phyloP scores from a whole-genome alignment of 2,113 vertebrate genomes.

The Sturnus vulgaris region DNA sequence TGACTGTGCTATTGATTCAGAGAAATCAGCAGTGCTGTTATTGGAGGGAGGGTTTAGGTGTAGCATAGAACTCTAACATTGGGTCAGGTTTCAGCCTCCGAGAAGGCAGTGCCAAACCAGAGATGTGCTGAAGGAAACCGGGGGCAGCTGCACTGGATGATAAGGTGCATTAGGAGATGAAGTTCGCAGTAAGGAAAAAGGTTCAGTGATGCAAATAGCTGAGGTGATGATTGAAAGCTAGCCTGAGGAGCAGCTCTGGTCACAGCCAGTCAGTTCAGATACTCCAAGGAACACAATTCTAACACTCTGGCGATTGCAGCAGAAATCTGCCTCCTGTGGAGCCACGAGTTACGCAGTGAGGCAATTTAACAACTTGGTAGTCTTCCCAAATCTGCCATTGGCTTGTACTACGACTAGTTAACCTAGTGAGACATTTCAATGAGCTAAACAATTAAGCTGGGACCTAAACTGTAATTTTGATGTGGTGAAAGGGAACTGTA shows the following conservation, averaged over 20 bases:
- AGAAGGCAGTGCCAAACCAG: slow-evolving; percentile 6
- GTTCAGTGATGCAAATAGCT: neutral
- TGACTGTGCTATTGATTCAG: neutral
- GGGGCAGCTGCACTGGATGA: neutral
- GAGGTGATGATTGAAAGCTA: neutral
- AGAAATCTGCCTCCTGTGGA: neutral
- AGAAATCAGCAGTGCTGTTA: slow-evolving; percentile 55
- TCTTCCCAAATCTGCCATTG: neutral
- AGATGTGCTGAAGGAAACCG: neutral
- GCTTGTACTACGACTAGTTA: neutral
- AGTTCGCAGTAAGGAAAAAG: neutral
- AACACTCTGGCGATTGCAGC: neutral
- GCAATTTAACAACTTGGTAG: neutral
- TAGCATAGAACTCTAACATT: slow-evolving; percentile 4
- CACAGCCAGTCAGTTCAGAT: neutral
- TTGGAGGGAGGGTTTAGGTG: slow-evolving; percentile 44
- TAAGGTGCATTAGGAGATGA: neutral
- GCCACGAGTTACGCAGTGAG: neutral
- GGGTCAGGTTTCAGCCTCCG: slow-evolving; percentile 35
- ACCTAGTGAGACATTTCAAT: neutral
- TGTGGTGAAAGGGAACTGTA: neutral
- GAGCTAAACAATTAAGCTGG: neutral
- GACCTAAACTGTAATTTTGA: neutral
- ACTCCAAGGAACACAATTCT: neutral
- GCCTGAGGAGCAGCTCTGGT: neutral